These are phyloP conservation scores for Archocentrus centrarchus DNA, from an alignment of 2,113 vertebrate genomes.

Conservation along the genomic window DNA sequence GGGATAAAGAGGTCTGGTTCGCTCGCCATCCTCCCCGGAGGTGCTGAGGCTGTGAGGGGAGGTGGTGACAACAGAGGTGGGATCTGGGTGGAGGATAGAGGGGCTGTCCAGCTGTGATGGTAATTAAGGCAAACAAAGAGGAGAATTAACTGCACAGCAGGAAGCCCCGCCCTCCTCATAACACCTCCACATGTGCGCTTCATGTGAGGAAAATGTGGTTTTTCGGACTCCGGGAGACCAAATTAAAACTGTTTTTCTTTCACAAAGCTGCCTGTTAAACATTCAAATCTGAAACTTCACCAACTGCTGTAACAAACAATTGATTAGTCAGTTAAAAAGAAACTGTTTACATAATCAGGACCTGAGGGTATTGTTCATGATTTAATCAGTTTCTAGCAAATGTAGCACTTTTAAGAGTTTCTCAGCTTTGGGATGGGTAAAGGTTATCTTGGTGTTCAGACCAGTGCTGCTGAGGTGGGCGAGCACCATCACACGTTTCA, in stretches of 20 bases:
- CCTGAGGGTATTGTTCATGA: neutral
- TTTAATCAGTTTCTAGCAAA: neutral
- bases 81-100: neutral
- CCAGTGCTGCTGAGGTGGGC: too few species aligned
- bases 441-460: too few species aligned
- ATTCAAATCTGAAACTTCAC: neutral
- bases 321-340: neutral
- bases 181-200: neutral
- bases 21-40: neutral
- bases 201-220: neutral
- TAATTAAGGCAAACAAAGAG: conserved; percentile 56
- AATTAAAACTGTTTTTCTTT: neutral
- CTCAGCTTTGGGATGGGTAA: too few species aligned
- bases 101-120: conserved; percentile 58
- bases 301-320: neutral
- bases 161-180: neutral
- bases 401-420: too few species aligned
- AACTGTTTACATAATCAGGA: neutral
- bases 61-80: neutral
- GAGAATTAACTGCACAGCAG: conserved; percentile 38
- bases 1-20: neutral
- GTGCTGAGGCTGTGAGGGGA: neutral
- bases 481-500: neutral
- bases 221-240: neutral
- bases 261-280: neutral